Evolutionary conservation across 2,888 invertebrate genomes (phyloP), one percentile per base, ranked within the genome.

Genomic region (Tethea ocularis): DNA sequence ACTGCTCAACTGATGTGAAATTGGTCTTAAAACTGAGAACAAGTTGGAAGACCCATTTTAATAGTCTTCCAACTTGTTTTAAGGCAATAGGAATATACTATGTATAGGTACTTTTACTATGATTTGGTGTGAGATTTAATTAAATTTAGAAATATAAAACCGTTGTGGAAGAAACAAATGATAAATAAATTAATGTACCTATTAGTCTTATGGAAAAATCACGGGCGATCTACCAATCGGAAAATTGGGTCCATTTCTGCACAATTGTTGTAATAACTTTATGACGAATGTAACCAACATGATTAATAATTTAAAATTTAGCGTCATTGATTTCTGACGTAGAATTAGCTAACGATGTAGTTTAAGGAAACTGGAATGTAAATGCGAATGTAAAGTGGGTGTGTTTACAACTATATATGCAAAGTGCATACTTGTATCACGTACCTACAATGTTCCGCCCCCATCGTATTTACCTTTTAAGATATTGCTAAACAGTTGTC

Each of bases 171-270:
- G n/a, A n/a, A n/a, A n/a, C n/a, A n/a, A n/a, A n/a, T n/a, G n/a
- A n/a, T n/a, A n/a, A n/a, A n/a, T n/a, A n/a, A n/a, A 38, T n/a
- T n/a, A 38, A 5, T 6, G n/a, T n/a, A 6, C 1, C 6, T 33
- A 2, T 15, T 20, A 33, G n/a, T 20, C 41, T 41, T 57, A 57
- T 55, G 58, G 41, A 59, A 57, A 57, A 55, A 38, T 13, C 15
- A n/a, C 59, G 58, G 72, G 72, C 70, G 57, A 41, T 5, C 7
- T 68, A 68, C 72, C 75, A 74, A 63, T 61, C 29, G 57, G 58
- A 64, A 63, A 77, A 73, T 64, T 77, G 64, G 77, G 72, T 72
- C 69, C 69, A 66, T 69, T 66, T 63, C 64, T 62, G 61, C 63
- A 61, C 59, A 63, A 59, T 63, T 63, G 55, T 60, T 54, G 60